phyloP scores from a whole-genome alignment of 2,797 vertebrate genomes.

The Strix occidentalis region DNA sequence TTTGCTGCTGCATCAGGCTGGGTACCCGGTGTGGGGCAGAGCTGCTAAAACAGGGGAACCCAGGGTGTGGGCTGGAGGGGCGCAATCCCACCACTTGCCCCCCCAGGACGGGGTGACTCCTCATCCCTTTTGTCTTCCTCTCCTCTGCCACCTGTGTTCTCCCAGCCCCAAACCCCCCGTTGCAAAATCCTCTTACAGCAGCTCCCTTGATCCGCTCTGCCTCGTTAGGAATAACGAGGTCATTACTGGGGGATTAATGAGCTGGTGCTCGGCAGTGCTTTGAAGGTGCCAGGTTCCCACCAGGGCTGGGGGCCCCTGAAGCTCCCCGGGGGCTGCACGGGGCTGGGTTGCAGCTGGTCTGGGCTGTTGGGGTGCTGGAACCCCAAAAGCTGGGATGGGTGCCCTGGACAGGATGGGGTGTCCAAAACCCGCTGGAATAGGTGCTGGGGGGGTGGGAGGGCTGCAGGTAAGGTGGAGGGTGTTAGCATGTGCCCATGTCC shows the following conservation, averaged over 20 bases:
- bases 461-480: not conserved
- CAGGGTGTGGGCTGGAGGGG: not conserved
- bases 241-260: constrained; percentile 55
- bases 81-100: fast-evolving
- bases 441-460: not conserved
- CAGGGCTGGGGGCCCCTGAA: not conserved
- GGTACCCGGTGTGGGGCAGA: not conserved
- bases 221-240: constrained; percentile 56
- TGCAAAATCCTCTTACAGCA: constrained; percentile 43
- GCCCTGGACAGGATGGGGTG: not conserved
- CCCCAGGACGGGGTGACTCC: fast-evolving
- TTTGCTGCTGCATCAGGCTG: not conserved
- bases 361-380: not conserved
- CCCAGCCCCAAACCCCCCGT: not conserved
- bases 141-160: not conserved
- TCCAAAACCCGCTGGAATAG: fast-evolving
- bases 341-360: not conserved
- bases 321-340: fast-evolving
- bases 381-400: not conserved
- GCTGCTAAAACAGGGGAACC: not conserved
- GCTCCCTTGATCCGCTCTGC: constrained; percentile 21
- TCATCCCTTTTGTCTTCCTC: not conserved
- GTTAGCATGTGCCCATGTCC: not conserved
- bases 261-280: not conserved
- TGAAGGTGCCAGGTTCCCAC: constrained; percentile 19